phyloP scores from a whole-genome alignment of 2,797 vertebrate species.

The Psittacula echo region DNA sequence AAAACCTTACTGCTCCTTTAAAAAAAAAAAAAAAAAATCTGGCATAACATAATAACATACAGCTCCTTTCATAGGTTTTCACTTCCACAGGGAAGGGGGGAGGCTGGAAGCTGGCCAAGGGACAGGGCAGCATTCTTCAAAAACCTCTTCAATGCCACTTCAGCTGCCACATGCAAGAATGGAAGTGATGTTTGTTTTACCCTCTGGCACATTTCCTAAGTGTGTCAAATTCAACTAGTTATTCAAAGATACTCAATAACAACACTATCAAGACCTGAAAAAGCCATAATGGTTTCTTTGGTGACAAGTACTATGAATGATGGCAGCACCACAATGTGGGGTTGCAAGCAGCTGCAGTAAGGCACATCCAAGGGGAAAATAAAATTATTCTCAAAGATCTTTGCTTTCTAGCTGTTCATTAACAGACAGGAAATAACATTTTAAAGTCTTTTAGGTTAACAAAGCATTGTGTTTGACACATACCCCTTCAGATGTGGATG shows the following conservation, averaged over 20 bases:
- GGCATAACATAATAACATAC: not conserved
- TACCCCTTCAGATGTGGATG: not conserved
- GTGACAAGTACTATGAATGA: not conserved
- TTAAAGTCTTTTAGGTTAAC: not conserved
- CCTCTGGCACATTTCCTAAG: not conserved
- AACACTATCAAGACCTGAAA: not conserved
- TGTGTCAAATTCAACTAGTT: slow-evolving; percentile 24
- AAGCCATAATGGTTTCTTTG: not conserved
- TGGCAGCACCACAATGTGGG: not conserved
- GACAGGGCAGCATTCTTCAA: not conserved
- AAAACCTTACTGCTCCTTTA: not conserved
- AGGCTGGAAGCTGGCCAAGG: not conserved
- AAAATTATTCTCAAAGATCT: not conserved
- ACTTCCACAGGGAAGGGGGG: not conserved
- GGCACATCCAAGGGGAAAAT: not conserved
- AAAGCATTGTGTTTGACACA: not conserved
- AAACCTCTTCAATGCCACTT: slow-evolving; percentile 12
- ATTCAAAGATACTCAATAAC: slow-evolving; percentile 15
- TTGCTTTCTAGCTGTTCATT: not conserved
- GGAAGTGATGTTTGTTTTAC: not conserved
- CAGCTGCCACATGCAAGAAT: not conserved
- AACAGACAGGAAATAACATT: not conserved
- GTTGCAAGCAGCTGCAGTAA: not conserved
- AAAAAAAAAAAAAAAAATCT: not conserved
- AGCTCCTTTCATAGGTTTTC: not conserved